Conservation (phyloP, 2,797 vertebrate genomes). For the Borostomias antarcticus region DNA sequence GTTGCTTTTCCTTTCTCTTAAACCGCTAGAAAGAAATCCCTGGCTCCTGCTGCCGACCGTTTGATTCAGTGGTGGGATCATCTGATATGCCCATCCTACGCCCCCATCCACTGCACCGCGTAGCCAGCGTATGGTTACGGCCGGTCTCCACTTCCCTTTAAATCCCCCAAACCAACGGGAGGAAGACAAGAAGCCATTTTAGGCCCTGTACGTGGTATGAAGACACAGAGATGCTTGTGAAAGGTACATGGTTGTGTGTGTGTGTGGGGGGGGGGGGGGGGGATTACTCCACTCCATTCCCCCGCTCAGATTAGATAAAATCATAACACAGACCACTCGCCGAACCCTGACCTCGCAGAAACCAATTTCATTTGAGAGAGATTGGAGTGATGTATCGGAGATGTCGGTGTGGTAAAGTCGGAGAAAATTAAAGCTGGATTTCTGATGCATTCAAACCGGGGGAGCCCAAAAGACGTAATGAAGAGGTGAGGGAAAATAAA, state of each 20-base stretch:
- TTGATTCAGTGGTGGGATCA: no score
- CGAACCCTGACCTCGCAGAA: slow-evolving; percentile 63
- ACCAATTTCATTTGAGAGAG: slow-evolving; percentile 65
- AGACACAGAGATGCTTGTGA: slow-evolving; percentile 30
- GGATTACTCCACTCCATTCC: slow-evolving; percentile 55
- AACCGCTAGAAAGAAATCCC: no score
- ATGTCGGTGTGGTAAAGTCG: slow-evolving; percentile 49
- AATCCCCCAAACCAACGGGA: slow-evolving; percentile 59
- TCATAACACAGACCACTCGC: slow-evolving; percentile 54
- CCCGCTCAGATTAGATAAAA: slow-evolving; percentile 60
- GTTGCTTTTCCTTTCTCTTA: no score
- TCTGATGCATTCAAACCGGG: slow-evolving; percentile 59
- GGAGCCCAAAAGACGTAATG: slow-evolving; percentile 21
- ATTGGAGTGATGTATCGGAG: slow-evolving; percentile 53
- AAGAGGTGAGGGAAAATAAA: slow-evolving; percentile 53
- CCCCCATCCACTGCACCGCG: neutral
- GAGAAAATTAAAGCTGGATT: slow-evolving; percentile 60
- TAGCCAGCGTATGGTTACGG: neutral
- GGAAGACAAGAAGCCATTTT: slow-evolving; percentile 28
- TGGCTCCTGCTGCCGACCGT: no score
- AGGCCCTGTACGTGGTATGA: slow-evolving; percentile 24
- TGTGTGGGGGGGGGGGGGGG: slow-evolving; percentile 45
- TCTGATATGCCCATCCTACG: no score
- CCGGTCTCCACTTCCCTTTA: slow-evolving; percentile 23
- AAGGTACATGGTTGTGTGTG: slow-evolving; percentile 20